Evolutionary conservation across 2,113 vertebrate species (phyloP).

Genomic region (Gobio gobio): DNA sequence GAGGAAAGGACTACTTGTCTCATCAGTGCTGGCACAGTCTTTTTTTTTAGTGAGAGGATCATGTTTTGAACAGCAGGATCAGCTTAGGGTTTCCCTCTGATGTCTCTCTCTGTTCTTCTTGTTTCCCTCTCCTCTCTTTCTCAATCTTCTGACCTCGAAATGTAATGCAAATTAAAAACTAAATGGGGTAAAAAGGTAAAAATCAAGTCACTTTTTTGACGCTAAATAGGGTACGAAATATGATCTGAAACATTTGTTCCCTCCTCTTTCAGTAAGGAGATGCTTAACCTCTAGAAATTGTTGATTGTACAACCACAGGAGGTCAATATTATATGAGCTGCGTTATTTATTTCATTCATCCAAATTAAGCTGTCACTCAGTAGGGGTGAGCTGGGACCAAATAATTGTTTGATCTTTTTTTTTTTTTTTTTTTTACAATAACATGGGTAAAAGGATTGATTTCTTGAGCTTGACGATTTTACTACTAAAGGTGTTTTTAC

Average conservation of each 20-base stretch:
- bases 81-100: constrained; percentile 61
- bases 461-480: background rate
- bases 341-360: background rate
- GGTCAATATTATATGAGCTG: background rate
- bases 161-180: background rate
- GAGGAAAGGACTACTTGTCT: constrained; percentile 27
- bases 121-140: background rate
- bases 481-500: background rate
- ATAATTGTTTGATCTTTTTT: background rate
- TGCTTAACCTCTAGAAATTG: background rate
- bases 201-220: background rate
- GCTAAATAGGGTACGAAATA: background rate
- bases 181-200: background rate
- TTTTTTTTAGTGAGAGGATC: constrained; percentile 58
- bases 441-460: background rate
- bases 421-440: background rate
- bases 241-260: no score
- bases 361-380: background rate
- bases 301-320: background rate
- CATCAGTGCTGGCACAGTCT: constrained; percentile 51
- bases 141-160: background rate
- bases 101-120: constrained; percentile 44
- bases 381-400: background rate
- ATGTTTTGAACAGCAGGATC: constrained; percentile 49
- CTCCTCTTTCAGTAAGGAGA: background rate